Conservation (phyloP, 2,113 vertebrate genomes). For the Eulemur rufifrons region DNA sequence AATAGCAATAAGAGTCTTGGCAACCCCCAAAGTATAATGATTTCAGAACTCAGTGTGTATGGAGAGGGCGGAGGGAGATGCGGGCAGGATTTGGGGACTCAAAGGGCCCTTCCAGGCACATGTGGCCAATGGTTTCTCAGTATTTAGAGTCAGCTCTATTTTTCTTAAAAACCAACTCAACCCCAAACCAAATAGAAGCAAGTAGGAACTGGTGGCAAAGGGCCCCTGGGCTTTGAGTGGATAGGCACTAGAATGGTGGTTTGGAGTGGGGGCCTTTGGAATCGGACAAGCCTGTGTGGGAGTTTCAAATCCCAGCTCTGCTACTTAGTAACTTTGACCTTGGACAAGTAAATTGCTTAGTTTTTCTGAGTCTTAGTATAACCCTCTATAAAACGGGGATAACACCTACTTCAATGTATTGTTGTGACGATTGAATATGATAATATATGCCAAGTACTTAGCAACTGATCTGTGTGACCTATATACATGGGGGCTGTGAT, state of each 20-base stretch:
- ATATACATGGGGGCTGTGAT: background rate
- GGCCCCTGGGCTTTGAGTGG: background rate
- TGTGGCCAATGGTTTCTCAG: background rate
- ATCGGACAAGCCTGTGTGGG: background rate
- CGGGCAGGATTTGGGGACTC: background rate
- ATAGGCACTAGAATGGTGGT: background rate
- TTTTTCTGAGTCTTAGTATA: background rate
- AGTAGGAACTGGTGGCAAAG: background rate
- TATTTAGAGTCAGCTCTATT: background rate
- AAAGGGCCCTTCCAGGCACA: background rate
- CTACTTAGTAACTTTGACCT: background rate
- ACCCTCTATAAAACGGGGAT: background rate
- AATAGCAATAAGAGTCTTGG: background rate
- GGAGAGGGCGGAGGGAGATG: accelerated
- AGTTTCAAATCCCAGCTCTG: background rate
- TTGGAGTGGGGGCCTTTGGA: background rate
- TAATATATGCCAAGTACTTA: background rate
- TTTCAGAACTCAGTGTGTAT: background rate
- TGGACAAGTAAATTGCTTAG: background rate
- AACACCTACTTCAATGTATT: background rate
- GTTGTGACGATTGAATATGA: background rate
- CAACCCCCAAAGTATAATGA: background rate
- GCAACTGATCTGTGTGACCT: background rate
- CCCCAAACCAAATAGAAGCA: background rate
- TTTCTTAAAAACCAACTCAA: background rate